Base-by-base conservation (phyloP, 2,797 vertebrate species). In the Heterohyrax brucei region DNA sequence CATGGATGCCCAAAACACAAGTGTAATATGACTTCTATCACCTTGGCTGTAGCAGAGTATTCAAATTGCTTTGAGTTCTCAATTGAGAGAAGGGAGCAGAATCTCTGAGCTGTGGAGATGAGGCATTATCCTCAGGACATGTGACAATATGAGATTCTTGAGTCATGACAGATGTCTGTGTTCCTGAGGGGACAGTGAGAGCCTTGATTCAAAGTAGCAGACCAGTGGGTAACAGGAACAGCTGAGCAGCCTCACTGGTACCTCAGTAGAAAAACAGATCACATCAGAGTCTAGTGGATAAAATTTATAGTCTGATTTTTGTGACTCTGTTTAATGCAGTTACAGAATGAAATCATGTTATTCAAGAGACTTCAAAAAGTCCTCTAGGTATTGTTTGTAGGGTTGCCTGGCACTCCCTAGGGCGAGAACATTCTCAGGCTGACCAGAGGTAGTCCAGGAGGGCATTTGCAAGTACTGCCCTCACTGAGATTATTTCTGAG, bases 361-460 rank as follows among this genome's bases (percentile, higher is more conserved):
- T 68, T 46, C 2, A 7, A 72, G 80, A n/a, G 50, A 77, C 12
- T 1, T 44, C 50, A 10, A 44, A 0, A 2, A 21, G 33, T 19
- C 86, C n/a, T 46, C 30, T 7, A 12, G 7, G 9, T 53, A 1
- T 39, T 13, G 28, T 33, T 9, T 0, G 13, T 26, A 16, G 0
- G 53, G n/a, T 61, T 30, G 53, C 19, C 70, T 56, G 61, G 39
- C 0, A 24, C 12, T 87, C 33, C 62, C 59, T 46, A 24, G 56
- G 84, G n/a, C 12, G 5, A 39, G 39, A n/a, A 56, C 24, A 24
- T 24, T 8, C 26, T 79, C 14, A 4, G 44, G 14, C 26, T 39
- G 39, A 21, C 6, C 62, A 16, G 16, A 8, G 64, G 64, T 28
- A 66, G 64, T 5, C 14, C 18, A 22, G 21, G 72, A 46, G 9